A percentile compares a stretch with the other conserved stretches of the same genome.
phyloP scores from a whole-genome alignment of 2,113 vertebrate species.

The Tyto alba region DNA sequence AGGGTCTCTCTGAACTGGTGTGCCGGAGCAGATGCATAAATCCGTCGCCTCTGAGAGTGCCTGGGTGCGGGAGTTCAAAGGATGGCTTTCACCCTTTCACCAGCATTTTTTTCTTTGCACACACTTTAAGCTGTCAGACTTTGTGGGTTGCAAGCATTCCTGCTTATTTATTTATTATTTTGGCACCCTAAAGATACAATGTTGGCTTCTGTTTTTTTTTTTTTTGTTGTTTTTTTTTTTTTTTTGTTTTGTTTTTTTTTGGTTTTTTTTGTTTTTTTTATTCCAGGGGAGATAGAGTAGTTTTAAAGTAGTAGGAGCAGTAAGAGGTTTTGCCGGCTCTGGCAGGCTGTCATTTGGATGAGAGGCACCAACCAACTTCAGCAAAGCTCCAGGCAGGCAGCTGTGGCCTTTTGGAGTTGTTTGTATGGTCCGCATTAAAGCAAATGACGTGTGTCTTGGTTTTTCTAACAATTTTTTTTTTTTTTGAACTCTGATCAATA shows the following conservation, averaged over 20 bases:
- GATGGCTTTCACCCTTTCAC: conserved; percentile 37
- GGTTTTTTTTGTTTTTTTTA: neutral
- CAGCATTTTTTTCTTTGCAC: neutral
- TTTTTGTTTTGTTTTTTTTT: neutral
- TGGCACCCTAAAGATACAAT: neutral
- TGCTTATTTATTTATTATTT: conserved; percentile 58
- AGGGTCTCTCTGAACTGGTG: conserved; percentile 38
- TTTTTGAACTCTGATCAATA: conserved; percentile 47
- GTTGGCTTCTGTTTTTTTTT: neutral
- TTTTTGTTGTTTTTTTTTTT: neutral
- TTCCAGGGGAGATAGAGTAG: neutral
- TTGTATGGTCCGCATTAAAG: conserved; percentile 46
- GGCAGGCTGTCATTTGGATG: neutral
- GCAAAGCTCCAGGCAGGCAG: neutral
- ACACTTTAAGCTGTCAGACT: conserved; percentile 55
- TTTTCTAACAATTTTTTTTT: conserved; percentile 34
- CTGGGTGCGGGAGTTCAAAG: conserved; percentile 27
- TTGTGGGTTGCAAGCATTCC: neutral
- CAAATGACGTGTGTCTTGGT: conserved; percentile 52
- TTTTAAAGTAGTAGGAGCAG: neutral
- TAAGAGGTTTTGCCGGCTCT: neutral
- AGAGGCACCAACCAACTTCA: neutral
- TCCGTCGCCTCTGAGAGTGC: neutral
- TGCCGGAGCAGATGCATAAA: conserved; percentile 41
- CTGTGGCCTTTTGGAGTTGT: conserved; percentile 56